These are phyloP conservation scores for Ceraclea dissimilis DNA, from an alignment of 2,888 invertebrate genomes.

Conservation along the genomic window DNA sequence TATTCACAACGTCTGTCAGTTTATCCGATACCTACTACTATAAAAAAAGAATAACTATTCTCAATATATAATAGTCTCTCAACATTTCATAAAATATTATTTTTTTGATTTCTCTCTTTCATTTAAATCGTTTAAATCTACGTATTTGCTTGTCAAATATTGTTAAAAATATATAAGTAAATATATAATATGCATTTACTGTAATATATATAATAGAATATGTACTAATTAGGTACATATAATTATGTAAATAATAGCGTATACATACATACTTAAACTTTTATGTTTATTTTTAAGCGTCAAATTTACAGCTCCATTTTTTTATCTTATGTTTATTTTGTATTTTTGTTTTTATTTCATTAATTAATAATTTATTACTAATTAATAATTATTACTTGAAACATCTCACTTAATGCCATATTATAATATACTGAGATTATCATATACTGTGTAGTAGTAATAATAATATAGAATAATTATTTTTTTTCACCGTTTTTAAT, in stretches of 20 bases:
- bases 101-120: background rate
- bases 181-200: background rate
- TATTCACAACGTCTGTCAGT: too few species aligned
- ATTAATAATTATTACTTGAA: background rate
- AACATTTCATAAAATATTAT: too few species aligned
- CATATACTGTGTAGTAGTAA: conserved; percentile 20
- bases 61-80: too few species aligned
- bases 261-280: conserved; percentile 12
- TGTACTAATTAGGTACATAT: background rate
- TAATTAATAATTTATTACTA: background rate
- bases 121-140: background rate
- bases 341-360: conserved; percentile 5
- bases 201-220: background rate
- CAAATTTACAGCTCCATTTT: conserved; percentile 23
- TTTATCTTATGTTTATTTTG: background rate
- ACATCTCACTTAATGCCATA: background rate
- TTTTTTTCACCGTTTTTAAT: background rate
- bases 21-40: too few species aligned
- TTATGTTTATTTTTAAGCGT: conserved; percentile 22
- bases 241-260: conserved; percentile 24
- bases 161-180: too few species aligned
- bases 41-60: too few species aligned
- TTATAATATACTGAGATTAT: conserved; percentile 5
- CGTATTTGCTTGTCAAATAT: background rate
- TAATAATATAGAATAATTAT: conserved; percentile 13